Percentiles rank a stretch among this genome's conserved stretches.
These are phyloP conservation scores for Labia minor DNA, from an alignment of 2,888 invertebrate species.

Conservation along the genomic window DNA sequence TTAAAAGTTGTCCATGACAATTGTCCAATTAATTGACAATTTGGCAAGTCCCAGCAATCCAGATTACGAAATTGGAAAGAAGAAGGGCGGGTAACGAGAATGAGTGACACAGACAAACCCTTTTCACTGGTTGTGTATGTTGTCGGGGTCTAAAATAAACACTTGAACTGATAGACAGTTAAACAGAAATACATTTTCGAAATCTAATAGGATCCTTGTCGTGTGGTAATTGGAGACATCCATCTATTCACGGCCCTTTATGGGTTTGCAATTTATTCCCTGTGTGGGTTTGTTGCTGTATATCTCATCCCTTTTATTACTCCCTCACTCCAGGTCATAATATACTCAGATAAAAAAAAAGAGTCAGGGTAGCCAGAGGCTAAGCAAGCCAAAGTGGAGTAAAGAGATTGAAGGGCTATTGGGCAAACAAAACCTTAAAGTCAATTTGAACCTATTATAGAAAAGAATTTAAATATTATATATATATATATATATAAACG, in stretches of 20 bases:
- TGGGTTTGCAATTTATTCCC: not conserved
- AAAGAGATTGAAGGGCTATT: too few species aligned
- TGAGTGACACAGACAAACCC: not conserved
- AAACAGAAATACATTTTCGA: not conserved
- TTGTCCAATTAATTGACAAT: conserved; percentile 13
- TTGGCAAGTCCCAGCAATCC: not conserved
- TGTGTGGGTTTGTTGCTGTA: not conserved
- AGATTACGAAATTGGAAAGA: conserved; percentile 4
- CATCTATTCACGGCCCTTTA: not conserved
- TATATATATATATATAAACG: too few species aligned
- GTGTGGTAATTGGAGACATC: not conserved
- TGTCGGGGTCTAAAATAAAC: not conserved
- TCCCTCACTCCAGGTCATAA: not conserved
- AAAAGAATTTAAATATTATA: too few species aligned
- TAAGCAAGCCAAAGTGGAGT: too few species aligned
- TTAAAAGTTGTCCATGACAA: conserved; percentile 4
- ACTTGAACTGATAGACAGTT: not conserved
- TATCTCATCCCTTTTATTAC: not conserved
- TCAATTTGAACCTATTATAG: too few species aligned
- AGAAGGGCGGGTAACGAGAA: not conserved
- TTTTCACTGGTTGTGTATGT: not conserved
- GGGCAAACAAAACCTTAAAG: too few species aligned
- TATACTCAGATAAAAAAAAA: not conserved
- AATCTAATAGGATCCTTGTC: not conserved
- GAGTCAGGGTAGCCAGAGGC: too few species aligned